Conservation (phyloP, 1,140 invertebrate genomes). For the Danaus plexippus region DNA sequence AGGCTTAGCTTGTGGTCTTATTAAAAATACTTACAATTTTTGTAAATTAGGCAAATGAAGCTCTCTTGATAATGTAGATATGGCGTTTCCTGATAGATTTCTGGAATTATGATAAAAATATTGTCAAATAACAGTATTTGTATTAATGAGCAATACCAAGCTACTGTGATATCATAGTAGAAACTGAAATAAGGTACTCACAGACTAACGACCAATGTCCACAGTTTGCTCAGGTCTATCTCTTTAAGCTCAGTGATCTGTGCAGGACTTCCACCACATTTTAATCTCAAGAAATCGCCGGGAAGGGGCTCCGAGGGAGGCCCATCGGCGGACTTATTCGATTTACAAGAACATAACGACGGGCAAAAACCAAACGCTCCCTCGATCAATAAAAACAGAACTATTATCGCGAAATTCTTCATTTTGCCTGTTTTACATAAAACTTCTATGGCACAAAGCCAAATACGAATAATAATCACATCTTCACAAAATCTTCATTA, state of each 20-base stretch:
- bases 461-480: constrained; percentile 59
- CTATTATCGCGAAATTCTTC: constrained; percentile 38
- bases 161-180: too few species aligned
- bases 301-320: constrained; percentile 34
- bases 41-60: constrained; percentile 60
- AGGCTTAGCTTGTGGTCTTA: neutral
- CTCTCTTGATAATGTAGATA: constrained; percentile 61
- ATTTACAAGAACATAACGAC: constrained; percentile 60
- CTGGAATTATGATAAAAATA: constrained; percentile 34
- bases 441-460: constrained; percentile 61
- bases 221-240: constrained; percentile 58
- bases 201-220: constrained; percentile 56
- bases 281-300: constrained; percentile 50
- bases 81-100: constrained; percentile 64
- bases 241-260: constrained; percentile 65
- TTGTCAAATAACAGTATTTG: neutral
- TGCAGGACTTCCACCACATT: constrained; percentile 52
- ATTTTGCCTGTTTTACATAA: constrained; percentile 49
- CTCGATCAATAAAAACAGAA: constrained; percentile 35
- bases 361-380: constrained; percentile 47
- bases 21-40: constrained; percentile 56
- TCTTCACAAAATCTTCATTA: constrained; percentile 55
- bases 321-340: constrained; percentile 41
- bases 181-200: constrained; percentile 32
- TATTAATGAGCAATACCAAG: too few species aligned